These are phyloP conservation scores for Sarcophaga bullata DNA, from an alignment of 1,140 invertebrate species.

Conservation along the genomic window DNA sequence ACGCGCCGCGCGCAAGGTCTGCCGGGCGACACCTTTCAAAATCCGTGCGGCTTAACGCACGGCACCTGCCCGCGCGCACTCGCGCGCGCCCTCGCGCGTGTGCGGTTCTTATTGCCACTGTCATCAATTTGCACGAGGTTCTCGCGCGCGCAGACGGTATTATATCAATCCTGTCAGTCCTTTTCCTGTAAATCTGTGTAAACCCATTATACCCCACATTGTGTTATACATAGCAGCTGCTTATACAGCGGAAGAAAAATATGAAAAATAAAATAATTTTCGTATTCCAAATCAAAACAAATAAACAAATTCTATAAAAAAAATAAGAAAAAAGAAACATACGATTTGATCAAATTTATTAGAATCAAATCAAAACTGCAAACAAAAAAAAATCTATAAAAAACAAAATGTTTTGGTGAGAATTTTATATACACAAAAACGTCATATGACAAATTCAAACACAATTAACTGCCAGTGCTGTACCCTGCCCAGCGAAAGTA, in stretches of 20 bases:
- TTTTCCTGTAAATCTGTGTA: too few species aligned
- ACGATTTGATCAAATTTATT: background rate
- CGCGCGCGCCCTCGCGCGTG: too few species aligned
- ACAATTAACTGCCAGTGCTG: slow-evolving; percentile 3
- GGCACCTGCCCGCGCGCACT: too few species aligned
- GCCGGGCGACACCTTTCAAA: too few species aligned
- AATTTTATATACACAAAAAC: background rate
- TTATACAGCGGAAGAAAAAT: background rate
- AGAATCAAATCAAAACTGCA: background rate
- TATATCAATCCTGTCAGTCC: too few species aligned
- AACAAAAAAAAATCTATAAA: background rate
- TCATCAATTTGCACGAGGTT: too few species aligned
- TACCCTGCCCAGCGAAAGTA: slow-evolving; percentile 7
- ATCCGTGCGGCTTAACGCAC: too few species aligned
- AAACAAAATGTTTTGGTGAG: background rate
- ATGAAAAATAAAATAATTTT: background rate
- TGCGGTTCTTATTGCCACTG: too few species aligned
- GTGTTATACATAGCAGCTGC: too few species aligned
- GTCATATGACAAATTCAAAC: background rate
- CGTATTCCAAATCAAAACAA: background rate
- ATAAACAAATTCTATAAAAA: background rate
- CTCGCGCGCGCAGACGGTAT: too few species aligned
- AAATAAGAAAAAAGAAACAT: slow-evolving; percentile 11
- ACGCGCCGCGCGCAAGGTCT: too few species aligned
- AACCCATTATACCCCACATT: too few species aligned